Evolutionary conservation across 92 coral and sea anemone species (phyloP).

Genomic region (Muricea muricata): DNA sequence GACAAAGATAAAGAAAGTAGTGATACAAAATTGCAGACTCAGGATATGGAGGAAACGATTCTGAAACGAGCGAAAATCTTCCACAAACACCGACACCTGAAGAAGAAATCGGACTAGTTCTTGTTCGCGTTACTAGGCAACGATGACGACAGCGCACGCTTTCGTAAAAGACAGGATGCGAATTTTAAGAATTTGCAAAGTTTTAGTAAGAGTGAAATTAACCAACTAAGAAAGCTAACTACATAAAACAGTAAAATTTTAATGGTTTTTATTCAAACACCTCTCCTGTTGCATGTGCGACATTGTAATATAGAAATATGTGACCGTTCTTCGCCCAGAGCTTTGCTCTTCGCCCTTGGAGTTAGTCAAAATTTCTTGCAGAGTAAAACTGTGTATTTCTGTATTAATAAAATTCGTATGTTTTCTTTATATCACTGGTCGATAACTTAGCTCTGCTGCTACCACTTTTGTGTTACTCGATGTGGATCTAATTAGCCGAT

Average conservation of each 20-base stretch:
- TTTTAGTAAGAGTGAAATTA: neutral
- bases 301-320: neutral
- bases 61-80: constrained; percentile 75
- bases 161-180: neutral
- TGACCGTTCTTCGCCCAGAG: neutral
- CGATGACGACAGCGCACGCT: constrained; percentile 12
- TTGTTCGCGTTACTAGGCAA: neutral
- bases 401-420: neutral
- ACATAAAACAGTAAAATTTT: neutral
- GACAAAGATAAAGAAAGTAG: constrained; percentile 23
- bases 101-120: constrained; percentile 41
- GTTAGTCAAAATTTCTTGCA: neutral
- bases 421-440: neutral
- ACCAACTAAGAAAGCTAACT: neutral
- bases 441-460: too few species aligned
- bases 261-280: neutral
- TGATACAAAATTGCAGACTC: neutral
- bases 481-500: too few species aligned
- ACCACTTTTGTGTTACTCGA: too few species aligned
- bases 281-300: constrained; percentile 10
- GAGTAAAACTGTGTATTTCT: neutral
- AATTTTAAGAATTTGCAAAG: neutral
- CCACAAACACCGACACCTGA: constrained; percentile 19
- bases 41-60: constrained; percentile 88
- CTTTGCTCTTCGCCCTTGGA: neutral